A percentile compares a stretch with the other conserved stretches of the same genome.
Evolutionary conservation across 2,797 vertebrate species (phyloP).

Genomic region (Siniperca scherzeri): DNA sequence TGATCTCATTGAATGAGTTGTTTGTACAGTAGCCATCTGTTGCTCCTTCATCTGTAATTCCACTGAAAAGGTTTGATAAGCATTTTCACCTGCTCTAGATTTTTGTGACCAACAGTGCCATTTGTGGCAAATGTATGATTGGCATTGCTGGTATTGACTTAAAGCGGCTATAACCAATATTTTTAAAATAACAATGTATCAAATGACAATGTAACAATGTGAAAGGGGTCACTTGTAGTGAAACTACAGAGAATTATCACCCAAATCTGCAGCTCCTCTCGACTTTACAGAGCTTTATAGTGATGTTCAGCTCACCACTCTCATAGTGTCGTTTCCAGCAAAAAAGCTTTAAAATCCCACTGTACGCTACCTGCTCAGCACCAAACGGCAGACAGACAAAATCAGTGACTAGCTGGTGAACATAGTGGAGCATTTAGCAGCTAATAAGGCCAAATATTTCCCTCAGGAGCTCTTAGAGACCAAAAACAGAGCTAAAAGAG

Average conservation of each 20-base stretch:
- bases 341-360: neutral
- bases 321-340: neutral
- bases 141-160: neutral
- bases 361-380: neutral
- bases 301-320: neutral
- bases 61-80: slow-evolving; percentile 41
- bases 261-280: neutral
- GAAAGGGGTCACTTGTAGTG: neutral
- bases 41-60: slow-evolving; percentile 53
- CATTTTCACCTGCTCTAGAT: slow-evolving; percentile 19
- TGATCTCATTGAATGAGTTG: slow-evolving; percentile 46
- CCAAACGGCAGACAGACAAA: too few relatives aligned
- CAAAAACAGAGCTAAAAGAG: neutral
- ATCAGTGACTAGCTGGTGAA: neutral
- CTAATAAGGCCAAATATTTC: neutral
- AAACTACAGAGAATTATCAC: neutral
- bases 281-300: neutral
- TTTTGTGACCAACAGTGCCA: neutral
- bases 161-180: neutral
- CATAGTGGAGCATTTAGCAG: neutral
- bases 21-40: slow-evolving; percentile 60
- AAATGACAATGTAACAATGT: neutral
- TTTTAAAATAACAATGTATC: neutral
- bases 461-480: neutral
- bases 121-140: neutral